Percentiles rank a stretch among this genome's conserved stretches.
Evolutionary conservation across 2,888 invertebrate genomes (phyloP).

Genomic region (Macrosoma leucophasiata): DNA sequence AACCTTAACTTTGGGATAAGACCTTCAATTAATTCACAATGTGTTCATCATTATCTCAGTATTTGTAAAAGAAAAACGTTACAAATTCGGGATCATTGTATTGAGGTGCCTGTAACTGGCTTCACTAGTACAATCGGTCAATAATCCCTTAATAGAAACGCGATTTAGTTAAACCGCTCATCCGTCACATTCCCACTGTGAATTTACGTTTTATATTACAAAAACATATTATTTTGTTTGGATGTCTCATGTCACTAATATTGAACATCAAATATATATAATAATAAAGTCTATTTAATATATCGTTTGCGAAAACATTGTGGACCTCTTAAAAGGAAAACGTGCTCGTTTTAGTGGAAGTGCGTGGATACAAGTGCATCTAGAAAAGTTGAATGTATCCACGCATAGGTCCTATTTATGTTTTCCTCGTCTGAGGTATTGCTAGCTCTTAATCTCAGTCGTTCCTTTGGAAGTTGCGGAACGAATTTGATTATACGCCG

Average conservation of each 20-base stretch:
- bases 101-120: constrained; percentile 32
- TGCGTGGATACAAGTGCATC: constrained; percentile 58
- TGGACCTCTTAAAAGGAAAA: constrained; percentile 58
- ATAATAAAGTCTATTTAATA: constrained; percentile 23
- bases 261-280: constrained; percentile 24
- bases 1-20: too few species aligned
- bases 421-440: constrained; percentile 56
- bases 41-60: too few species aligned
- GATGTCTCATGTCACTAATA: constrained; percentile 26
- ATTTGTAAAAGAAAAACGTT: too few species aligned
- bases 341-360: constrained; percentile 37
- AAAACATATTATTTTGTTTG: constrained; percentile 40
- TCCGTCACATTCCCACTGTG: constrained; percentile 19
- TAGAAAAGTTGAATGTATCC: constrained; percentile 47
- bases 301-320: constrained; percentile 51
- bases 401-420: constrained; percentile 50
- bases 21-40: too few species aligned
- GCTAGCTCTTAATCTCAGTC: constrained; percentile 45
- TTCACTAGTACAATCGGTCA: constrained; percentile 31
- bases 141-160: constrained; percentile 25
- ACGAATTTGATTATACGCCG: constrained; percentile 49
- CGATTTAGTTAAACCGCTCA: constrained; percentile 21
- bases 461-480: constrained; percentile 70
- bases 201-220: too few species aligned
- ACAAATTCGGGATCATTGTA: constrained; percentile 31